Evolutionary conservation across 1,140 invertebrate species (phyloP).

Genomic region (Lasioglossum baleicum): DNA sequence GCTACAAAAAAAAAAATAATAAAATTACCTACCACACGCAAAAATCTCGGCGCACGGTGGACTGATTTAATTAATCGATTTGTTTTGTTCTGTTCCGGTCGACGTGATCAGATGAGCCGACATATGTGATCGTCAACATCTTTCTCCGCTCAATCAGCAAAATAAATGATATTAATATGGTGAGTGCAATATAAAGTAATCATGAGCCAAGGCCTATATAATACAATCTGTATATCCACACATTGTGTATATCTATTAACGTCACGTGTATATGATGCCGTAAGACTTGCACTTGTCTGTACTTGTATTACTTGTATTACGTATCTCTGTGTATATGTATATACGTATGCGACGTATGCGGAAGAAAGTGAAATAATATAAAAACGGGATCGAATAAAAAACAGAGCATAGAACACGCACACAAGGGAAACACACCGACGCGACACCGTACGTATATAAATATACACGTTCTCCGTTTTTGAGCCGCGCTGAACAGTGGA

Average conservation of each 20-base stretch:
- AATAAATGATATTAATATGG: conserved; percentile 99
- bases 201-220: conserved; percentile 72
- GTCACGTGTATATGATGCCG: conserved; percentile 74
- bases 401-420: too few relatives aligned
- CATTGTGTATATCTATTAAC: conserved; percentile 73
- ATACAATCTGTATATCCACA: conserved; percentile 73
- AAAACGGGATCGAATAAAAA: too few relatives aligned
- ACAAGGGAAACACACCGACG: too few relatives aligned
- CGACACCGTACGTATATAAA: conserved; percentile 2
- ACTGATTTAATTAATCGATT: conserved; percentile 69
- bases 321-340: conserved; percentile 38
- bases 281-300: conserved; percentile 74
- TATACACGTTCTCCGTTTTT: conserved; percentile 26
- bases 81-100: conserved; percentile 79
- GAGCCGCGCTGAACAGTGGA: conserved; percentile 65
- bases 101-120: conserved; percentile 84
- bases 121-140: conserved; percentile 93
- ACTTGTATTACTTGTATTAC: conserved; percentile 68
- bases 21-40: conserved; percentile 23
- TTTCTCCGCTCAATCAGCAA: conserved; percentile 97
- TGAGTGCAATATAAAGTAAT: conserved; percentile 84
- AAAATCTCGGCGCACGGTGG: conserved; percentile 49
- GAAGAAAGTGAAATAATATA: background rate
- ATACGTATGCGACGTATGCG: conserved; percentile 29
- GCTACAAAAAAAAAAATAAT: conserved; percentile 3